Conservation (phyloP, 2,113 vertebrate species). For the Seriola aureovittata region DNA sequence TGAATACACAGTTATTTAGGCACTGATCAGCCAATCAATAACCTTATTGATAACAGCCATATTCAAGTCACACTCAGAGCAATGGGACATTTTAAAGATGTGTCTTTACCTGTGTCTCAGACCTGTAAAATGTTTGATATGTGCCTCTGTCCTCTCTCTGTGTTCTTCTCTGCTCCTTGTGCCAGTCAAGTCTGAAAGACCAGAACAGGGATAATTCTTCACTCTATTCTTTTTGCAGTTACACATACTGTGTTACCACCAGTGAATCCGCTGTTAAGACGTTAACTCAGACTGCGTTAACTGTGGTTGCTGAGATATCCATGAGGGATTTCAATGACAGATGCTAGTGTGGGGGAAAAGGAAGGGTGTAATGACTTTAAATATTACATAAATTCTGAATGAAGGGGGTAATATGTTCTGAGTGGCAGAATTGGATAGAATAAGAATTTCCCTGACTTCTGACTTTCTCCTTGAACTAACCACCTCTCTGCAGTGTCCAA, state of each 20-base stretch:
- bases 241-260: not conserved
- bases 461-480: conserved; percentile 84
- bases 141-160: conserved; percentile 75
- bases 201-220: conserved; percentile 59
- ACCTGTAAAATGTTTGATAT: conserved; percentile 72
- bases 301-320: not conserved
- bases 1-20: conserved; percentile 4
- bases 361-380: not conserved
- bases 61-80: conserved; percentile 81
- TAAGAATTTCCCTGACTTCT: conserved; percentile 73
- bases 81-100: conserved; percentile 54
- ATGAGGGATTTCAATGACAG: not conserved
- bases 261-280: rapidly evolving
- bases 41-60: conserved; percentile 58
- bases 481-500: conserved; percentile 82
- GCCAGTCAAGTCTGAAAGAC: conserved; percentile 77
- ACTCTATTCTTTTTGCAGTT: conserved; percentile 43
- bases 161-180: conserved; percentile 79
- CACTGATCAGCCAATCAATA: conserved; percentile 33
- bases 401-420: not conserved
- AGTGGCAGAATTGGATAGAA: conserved; percentile 46
- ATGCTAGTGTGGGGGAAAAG: not conserved
- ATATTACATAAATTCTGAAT: not conserved
- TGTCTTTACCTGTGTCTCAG: conserved; percentile 74
- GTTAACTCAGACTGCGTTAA: not conserved